phyloP scores from a whole-genome alignment of 2,113 vertebrate genomes.

The Neopipo cinnamomea region DNA sequence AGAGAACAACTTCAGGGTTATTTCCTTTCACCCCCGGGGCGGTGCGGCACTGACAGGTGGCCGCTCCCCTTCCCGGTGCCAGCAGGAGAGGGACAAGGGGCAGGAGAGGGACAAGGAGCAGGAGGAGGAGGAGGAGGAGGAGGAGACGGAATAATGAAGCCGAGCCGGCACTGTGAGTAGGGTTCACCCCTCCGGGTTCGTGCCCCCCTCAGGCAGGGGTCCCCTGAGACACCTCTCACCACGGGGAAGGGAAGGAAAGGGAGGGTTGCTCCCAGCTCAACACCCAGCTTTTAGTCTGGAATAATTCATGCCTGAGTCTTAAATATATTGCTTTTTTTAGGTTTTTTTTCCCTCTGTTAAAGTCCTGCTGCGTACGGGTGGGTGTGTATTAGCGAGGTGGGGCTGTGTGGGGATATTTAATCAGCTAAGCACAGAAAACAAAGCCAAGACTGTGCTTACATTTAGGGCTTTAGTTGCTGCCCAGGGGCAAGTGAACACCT shows the following conservation, averaged over 20 bases:
- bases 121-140: background rate
- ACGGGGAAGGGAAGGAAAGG: too few species aligned
- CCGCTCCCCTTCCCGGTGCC: background rate
- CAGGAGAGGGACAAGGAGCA: background rate
- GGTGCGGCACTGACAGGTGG: background rate
- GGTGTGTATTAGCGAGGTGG: background rate
- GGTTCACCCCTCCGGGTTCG: background rate
- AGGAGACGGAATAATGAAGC: background rate
- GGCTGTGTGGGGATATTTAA: background rate
- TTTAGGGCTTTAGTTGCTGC: background rate
- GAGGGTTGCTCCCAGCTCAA: background rate
- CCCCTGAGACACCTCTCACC: background rate
- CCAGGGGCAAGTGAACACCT: background rate
- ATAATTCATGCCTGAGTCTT: background rate
- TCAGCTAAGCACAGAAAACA: background rate
- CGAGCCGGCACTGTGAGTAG: background rate
- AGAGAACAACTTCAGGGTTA: fast-evolving
- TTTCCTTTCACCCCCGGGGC: background rate
- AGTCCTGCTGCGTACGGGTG: background rate
- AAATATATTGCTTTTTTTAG: fast-evolving
- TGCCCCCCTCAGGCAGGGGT: background rate
- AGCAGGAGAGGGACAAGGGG: background rate
- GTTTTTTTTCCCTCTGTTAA: fast-evolving
- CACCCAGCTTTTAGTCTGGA: background rate
- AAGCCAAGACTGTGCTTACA: fast-evolving